Conservation (phyloP, 92 coral and sea anemone species). For the Bergia sp. region DNA sequence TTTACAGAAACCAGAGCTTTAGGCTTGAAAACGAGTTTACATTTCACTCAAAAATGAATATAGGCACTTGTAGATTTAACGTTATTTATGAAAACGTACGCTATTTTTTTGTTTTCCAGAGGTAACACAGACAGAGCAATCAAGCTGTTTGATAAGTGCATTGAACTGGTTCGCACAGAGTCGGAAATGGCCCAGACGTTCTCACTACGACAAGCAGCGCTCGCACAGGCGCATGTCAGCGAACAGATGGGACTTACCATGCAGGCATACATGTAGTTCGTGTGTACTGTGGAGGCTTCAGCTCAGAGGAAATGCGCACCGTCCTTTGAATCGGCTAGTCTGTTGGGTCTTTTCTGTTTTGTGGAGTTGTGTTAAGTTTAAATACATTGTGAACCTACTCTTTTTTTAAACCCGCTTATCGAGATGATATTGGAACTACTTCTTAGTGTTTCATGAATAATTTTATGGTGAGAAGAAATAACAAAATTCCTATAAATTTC, state of each 20-base stretch:
- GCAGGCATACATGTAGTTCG: not conserved
- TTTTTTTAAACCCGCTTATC: not conserved
- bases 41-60: too few species aligned
- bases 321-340: not conserved
- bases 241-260: slow-evolving; percentile 78
- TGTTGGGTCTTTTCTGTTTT: not conserved
- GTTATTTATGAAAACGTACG: not conserved
- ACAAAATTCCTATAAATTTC: not conserved
- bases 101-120: slow-evolving; percentile 47
- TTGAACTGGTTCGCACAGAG: slow-evolving; percentile 89
- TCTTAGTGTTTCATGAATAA: not conserved
- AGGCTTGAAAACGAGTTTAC: too few species aligned
- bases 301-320: too few species aligned
- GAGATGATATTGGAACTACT: not conserved
- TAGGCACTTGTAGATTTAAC: not conserved
- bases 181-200: slow-evolving; percentile 94
- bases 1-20: too few species aligned
- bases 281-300: not conserved
- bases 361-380: not conserved
- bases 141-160: slow-evolving; percentile 82
- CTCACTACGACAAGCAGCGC: slow-evolving; percentile 92
- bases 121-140: slow-evolving; percentile 87
- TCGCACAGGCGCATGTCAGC: slow-evolving; percentile 92
- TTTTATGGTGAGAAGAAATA: too few species aligned
- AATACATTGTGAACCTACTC: not conserved